A percentile compares a stretch with the other conserved stretches of the same genome.
Evolutionary conservation across 2,797 vertebrate species (phyloP).

Genomic region (Cheracebus regulus): DNA sequence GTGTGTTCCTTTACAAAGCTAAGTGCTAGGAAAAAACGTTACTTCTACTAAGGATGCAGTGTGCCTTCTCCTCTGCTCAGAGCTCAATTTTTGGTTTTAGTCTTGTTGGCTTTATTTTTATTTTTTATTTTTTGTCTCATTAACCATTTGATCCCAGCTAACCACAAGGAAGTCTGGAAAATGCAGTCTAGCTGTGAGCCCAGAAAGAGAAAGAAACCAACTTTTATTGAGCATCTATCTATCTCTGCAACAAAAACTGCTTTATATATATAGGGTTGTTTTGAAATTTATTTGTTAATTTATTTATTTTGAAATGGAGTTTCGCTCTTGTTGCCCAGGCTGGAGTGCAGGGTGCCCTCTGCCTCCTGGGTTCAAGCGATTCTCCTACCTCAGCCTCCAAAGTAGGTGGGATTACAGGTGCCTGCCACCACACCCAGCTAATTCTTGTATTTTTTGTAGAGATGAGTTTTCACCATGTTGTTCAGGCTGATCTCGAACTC

Average conservation of each 20-base stretch:
- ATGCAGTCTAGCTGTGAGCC: not conserved
- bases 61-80: not conserved
- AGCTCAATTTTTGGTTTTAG: not conserved
- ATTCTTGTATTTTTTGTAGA: not conserved
- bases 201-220: not conserved
- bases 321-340: not conserved
- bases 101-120: not conserved
- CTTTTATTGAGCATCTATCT: not conserved
- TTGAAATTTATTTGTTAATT: not conserved
- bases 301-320: not conserved
- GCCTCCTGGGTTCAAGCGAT: not conserved
- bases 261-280: not conserved
- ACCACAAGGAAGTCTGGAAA: not conserved
- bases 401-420: not conserved
- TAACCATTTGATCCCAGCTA: not conserved
- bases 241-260: not conserved
- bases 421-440: not conserved
- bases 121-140: not conserved
- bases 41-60: not conserved
- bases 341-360: not conserved
- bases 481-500: not conserved
- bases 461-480: not conserved
- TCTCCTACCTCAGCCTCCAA: not conserved
- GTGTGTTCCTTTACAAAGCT: not conserved
- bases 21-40: not conserved